phyloP scores from a whole-genome alignment of 2,113 vertebrate species.

The Clarias gariepinus region DNA sequence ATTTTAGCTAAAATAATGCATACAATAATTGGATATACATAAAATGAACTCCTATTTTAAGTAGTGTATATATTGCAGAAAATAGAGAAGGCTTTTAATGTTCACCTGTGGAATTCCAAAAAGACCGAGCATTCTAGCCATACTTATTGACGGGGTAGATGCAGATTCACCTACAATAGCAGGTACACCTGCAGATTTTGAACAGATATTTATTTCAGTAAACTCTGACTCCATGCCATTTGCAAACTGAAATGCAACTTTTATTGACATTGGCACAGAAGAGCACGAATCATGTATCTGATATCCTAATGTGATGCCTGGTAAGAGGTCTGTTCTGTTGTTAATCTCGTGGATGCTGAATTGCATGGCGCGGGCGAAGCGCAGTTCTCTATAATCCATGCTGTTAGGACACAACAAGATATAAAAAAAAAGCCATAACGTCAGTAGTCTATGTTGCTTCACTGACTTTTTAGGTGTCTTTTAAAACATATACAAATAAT shows the following conservation, averaged over 20 bases:
- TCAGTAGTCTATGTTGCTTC: slow-evolving; percentile 44
- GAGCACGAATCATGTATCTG: slow-evolving; percentile 67
- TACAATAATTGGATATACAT: neutral
- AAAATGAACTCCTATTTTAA: neutral
- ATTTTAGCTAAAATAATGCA: neutral
- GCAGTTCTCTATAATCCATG: slow-evolving; percentile 61
- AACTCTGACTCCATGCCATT: slow-evolving; percentile 53
- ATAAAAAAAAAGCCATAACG: neutral
- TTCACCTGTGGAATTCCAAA: slow-evolving; percentile 68
- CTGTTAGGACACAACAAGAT: slow-evolving; percentile 51
- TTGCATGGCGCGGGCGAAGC: slow-evolving; percentile 61
- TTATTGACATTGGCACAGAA: slow-evolving; percentile 51
- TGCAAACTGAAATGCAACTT: slow-evolving; percentile 60
- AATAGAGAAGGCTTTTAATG: neutral
- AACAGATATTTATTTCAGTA: slow-evolving; percentile 31
- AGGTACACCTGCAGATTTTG: slow-evolving; percentile 38
- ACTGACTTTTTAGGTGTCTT: neutral
- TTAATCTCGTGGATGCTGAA: slow-evolving; percentile 73
- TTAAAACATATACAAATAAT: neutral
- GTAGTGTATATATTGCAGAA: neutral
- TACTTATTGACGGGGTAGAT: slow-evolving; percentile 67
- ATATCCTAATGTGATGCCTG: slow-evolving; percentile 64
- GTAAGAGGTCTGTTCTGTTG: slow-evolving; percentile 65
- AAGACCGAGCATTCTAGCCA: slow-evolving; percentile 59
- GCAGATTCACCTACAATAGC: slow-evolving; percentile 66